phyloP scores from a whole-genome alignment of 2,888 invertebrate species.

The Augochlorella aurata region DNA sequence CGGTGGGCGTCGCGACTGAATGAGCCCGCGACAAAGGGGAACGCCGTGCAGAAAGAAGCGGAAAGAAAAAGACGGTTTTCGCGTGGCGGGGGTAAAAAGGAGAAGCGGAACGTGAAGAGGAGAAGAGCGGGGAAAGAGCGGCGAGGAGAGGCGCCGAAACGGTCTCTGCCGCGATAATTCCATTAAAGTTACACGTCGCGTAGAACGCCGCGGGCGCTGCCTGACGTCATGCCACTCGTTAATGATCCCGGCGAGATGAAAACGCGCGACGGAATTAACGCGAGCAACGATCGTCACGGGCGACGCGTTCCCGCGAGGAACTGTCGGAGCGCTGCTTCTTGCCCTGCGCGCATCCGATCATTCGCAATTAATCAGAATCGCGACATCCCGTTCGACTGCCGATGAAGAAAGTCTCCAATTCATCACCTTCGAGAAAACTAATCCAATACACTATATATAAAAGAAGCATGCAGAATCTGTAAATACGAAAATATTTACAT shows the following conservation, averaged over 20 bases:
- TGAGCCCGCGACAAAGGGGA: constrained; percentile 12
- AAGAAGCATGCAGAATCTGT: too few species aligned
- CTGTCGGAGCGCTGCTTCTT: not conserved
- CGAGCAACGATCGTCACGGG: constrained; percentile 9
- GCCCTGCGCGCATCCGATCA: not conserved
- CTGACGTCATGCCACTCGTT: constrained; percentile 73
- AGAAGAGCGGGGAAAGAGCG: not conserved
- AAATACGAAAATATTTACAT: too few species aligned
- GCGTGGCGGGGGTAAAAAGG: not conserved
- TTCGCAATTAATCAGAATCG: not conserved
- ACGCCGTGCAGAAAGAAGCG: constrained; percentile 1
- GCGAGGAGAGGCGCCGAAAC: constrained; percentile 50
- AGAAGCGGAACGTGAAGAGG: not conserved
- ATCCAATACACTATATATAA: too few species aligned
- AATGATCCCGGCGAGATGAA: constrained; percentile 55
- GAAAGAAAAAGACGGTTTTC: constrained; percentile 37
- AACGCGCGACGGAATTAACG: constrained; percentile 39
- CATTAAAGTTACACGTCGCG: constrained; percentile 56
- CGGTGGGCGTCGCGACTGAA: constrained; percentile 4
- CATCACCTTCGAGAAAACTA: too few species aligned
- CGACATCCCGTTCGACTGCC: not conserved
- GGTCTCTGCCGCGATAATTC: constrained; percentile 50
- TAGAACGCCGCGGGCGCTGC: constrained; percentile 53
- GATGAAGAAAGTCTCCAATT: too few species aligned
- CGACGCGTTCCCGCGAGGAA: not conserved